Percentiles rank a stretch among this genome's conserved stretches.
Conservation (phyloP, 2,888 invertebrate genomes). For the Agrochola circellaris region DNA sequence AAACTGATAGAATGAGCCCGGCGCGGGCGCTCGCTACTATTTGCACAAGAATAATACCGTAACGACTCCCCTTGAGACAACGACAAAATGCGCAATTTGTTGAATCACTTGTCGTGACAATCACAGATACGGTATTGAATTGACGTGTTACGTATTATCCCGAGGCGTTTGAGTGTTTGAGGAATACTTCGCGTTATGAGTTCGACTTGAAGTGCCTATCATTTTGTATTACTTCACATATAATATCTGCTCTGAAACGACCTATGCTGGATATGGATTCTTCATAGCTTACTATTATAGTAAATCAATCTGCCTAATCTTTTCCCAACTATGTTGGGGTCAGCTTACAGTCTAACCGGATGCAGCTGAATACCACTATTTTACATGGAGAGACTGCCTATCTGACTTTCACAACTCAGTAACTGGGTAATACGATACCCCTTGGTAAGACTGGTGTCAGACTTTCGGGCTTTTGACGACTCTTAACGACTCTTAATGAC, state of each 20-base stretch:
- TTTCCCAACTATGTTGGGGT: no score
- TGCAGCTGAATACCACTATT: no score
- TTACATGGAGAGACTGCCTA: no score
- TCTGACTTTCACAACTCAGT: no score
- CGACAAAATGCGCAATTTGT: constrained; percentile 78
- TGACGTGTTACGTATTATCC: constrained; percentile 53
- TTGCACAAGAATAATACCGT: constrained; percentile 73
- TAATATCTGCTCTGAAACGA: not conserved
- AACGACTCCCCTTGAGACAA: constrained; percentile 70
- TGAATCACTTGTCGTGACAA: constrained; percentile 72
- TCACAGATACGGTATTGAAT: constrained; percentile 64
- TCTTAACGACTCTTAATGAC: no score
- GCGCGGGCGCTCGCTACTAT: constrained; percentile 69
- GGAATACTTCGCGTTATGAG: constrained; percentile 10
- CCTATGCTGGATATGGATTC: no score
- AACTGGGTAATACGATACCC: no score
- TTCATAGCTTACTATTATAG: not conserved
- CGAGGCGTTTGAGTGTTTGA: constrained; percentile 44
- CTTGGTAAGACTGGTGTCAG: no score
- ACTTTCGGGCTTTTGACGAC: no score
- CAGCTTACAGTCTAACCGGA: no score
- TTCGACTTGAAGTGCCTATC: not conserved
- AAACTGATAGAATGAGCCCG: constrained; percentile 79
- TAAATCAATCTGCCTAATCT: no score
- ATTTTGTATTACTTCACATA: constrained; percentile 2